Evolutionary conservation across 2,113 vertebrate species (phyloP).

Genomic region (Urocolius indicus): DNA sequence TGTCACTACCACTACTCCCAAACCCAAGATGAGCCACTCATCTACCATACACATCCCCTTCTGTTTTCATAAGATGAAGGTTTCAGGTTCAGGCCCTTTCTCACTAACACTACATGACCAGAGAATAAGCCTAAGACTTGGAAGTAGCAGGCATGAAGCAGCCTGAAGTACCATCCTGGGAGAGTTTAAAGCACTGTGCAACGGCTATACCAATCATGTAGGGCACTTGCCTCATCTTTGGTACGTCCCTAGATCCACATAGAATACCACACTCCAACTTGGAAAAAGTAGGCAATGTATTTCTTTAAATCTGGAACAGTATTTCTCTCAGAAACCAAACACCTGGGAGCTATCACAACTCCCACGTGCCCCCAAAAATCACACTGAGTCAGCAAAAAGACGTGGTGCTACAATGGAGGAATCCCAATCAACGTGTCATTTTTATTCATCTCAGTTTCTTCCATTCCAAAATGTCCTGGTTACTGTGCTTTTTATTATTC

Average conservation of each 20-base stretch:
- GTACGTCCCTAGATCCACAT: neutral
- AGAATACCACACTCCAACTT: neutral
- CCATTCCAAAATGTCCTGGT: neutral
- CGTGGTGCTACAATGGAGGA: neutral
- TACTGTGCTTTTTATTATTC: neutral
- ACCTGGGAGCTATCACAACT: neutral
- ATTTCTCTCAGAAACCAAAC: neutral
- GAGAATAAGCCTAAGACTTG: neutral
- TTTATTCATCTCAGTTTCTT: neutral
- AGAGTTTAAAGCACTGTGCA: neutral
- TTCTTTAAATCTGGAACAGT: neutral
- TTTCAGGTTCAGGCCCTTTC: neutral
- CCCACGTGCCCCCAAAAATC: neutral
- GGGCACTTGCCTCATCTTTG: neutral
- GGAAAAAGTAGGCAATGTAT: neutral
- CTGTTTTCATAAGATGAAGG: neutral
- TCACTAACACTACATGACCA: neutral
- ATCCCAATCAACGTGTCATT: neutral
- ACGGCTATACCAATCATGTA: accelerated
- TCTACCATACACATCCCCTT: neutral
- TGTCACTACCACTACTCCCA: neutral
- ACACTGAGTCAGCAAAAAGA: neutral
- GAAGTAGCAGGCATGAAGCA: neutral
- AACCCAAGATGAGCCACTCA: neutral
- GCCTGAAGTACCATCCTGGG: neutral